phyloP scores from a whole-genome alignment of 2,888 invertebrate species.

The Napeogenes inachia region DNA sequence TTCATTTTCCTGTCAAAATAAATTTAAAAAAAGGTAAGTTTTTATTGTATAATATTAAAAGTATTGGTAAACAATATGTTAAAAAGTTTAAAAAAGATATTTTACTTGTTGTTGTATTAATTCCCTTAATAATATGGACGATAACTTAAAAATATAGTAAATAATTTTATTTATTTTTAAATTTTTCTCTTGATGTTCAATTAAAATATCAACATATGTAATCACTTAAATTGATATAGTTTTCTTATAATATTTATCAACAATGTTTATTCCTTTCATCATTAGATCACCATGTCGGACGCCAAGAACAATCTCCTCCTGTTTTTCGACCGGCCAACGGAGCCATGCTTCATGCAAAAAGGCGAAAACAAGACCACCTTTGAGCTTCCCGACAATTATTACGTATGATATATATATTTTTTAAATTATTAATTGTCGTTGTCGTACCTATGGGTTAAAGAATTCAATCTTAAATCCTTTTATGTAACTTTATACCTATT shows the following conservation, averaged over 20 bases:
- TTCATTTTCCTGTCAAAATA: slow-evolving; percentile 2
- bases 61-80: no score
- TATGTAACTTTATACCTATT: no score
- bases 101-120: no score
- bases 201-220: no score
- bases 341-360: slow-evolving; percentile 87
- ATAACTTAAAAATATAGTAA: no score
- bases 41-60: no score
- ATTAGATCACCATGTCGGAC: slow-evolving; percentile 47
- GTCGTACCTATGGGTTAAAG: neutral
- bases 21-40: slow-evolving; percentile 16
- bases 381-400: slow-evolving; percentile 79
- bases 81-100: no score
- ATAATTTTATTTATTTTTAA: no score
- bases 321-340: slow-evolving; percentile 85
- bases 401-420: slow-evolving; percentile 52
- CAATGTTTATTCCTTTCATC: slow-evolving; percentile 17
- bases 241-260: no score
- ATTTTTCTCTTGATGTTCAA: no score
- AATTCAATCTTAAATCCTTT: neutral
- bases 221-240: neutral
- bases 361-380: slow-evolving; percentile 79
- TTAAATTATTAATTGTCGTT: neutral
- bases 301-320: slow-evolving; percentile 77
- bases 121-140: no score